Base-by-base conservation (phyloP, 2,113 vertebrate genomes). In the Centropus unirufus region DNA sequence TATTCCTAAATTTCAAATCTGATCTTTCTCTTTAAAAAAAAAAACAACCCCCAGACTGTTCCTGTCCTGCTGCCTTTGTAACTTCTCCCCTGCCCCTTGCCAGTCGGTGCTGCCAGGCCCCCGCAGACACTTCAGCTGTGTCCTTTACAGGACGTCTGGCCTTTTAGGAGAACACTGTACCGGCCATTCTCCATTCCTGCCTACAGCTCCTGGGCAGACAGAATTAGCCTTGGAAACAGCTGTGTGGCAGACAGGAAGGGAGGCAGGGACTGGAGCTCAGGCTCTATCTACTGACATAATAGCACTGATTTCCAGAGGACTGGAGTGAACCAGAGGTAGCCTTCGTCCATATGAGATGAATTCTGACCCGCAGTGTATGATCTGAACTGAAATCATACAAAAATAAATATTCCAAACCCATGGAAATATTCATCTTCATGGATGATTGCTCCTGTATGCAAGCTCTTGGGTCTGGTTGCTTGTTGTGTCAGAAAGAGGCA, bases 371-470 rank as follows among this genome's bases (percentile, higher is more conserved):
- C 42, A 22, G 82, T 58, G 59, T 74, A 6, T 32, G 39, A 86
- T 74, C 86, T 3, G 2, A 76, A 83, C 55, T 58, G 29, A 90
- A 95, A 94, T 86, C 1, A 12, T 61, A 32, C 44, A 79, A 63
- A 92, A 94, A 95, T 39, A 91, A 89, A 39, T 85, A 80, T 42
- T 73, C 29, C 47, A 63, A 67, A 91, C 34, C 29, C 51, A 36
- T 36, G 36, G 36, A 36, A 36, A 36, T 36, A 36, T 36, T 36
- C 51, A 36, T 36, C 7, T 36, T 36, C 51, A 30, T 62, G 78
- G 87, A 75, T 97, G 46, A 17, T 70, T 92, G 55, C 91, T 95
- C 59, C 82, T 91, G 75, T 80, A 82, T 80, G 78, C 51, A 62
- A 67, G 87, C 75, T 76, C 74, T 83, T 62, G 77, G 30, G 12